These are phyloP conservation scores for Eilema griseolum DNA, from an alignment of 2,888 invertebrate species.

Conservation along the genomic window DNA sequence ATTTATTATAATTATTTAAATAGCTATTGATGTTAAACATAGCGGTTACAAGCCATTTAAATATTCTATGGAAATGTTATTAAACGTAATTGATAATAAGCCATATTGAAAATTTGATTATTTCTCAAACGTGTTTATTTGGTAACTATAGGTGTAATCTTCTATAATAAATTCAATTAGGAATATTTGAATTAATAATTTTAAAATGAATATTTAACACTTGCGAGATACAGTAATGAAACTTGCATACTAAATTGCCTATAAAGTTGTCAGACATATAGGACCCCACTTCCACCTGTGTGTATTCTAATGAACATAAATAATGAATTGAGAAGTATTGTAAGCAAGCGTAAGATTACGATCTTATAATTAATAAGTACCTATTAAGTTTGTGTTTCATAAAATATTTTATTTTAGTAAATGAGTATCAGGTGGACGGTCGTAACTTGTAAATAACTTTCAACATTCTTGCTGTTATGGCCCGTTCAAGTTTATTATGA, in stretches of 20 bases:
- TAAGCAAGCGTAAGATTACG: slow-evolving; percentile 3
- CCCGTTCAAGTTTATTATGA: background rate
- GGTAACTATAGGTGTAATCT: background rate
- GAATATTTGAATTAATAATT: background rate
- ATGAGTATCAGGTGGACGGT: background rate
- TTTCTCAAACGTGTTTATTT: background rate
- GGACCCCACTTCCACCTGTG: background rate
- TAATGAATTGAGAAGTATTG: background rate
- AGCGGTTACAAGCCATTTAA: background rate
- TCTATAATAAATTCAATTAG: slow-evolving; percentile 1
- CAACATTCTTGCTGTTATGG: background rate
- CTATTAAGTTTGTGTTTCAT: slow-evolving; percentile 8
- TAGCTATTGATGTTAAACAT: too few species aligned
- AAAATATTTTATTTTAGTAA: slow-evolving; percentile 11
- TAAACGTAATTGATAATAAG: background rate
- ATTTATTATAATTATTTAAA: too few species aligned
- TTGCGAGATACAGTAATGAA: background rate
- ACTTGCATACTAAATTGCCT: background rate
- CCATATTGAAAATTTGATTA: background rate
- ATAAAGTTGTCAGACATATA: background rate
- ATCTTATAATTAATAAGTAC: slow-evolving; percentile 6
- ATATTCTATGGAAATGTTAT: background rate
- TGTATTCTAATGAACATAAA: background rate
- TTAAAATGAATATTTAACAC: background rate
- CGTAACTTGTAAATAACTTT: slow-evolving; percentile 7